Evolutionary conservation across 2,113 vertebrate genomes (phyloP).

Genomic region (Neotoma lepida): DNA sequence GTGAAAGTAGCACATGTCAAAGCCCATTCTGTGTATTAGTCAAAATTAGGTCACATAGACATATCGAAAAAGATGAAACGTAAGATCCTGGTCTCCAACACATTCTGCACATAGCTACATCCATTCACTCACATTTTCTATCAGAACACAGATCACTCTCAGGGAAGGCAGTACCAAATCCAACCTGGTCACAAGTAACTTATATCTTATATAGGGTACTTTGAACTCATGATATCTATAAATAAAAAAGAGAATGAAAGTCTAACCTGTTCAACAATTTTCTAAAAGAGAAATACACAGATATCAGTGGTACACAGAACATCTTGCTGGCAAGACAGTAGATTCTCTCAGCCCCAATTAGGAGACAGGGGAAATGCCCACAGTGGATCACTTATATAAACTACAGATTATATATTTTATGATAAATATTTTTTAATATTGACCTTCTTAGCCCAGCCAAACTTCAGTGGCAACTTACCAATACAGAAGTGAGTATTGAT

Average conservation of each 20-base stretch:
- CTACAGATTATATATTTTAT: background rate
- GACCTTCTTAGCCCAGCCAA: too few relatives aligned
- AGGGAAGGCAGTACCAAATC: background rate
- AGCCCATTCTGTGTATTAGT: background rate
- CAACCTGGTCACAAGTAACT: background rate
- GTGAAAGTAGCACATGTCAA: background rate
- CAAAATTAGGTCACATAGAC: background rate
- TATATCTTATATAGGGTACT: background rate
- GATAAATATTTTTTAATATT: background rate
- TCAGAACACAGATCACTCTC: background rate
- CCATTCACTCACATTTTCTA: background rate
- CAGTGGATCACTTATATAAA: background rate
- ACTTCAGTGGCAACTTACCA: too few relatives aligned
- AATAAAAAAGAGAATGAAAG: background rate
- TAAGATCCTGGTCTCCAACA: background rate
- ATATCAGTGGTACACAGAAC: fast-evolving
- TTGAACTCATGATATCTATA: background rate
- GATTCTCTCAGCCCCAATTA: fast-evolving
- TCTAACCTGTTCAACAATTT: background rate
- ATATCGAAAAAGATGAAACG: background rate
- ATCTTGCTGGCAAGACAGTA: fast-evolving
- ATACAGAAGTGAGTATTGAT: background rate
- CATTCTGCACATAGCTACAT: background rate
- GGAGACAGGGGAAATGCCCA: fast-evolving
- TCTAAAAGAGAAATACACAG: background rate